These are phyloP conservation scores for Hyles vespertilio DNA, from an alignment of 1,140 invertebrate species.

Conservation along the genomic window DNA sequence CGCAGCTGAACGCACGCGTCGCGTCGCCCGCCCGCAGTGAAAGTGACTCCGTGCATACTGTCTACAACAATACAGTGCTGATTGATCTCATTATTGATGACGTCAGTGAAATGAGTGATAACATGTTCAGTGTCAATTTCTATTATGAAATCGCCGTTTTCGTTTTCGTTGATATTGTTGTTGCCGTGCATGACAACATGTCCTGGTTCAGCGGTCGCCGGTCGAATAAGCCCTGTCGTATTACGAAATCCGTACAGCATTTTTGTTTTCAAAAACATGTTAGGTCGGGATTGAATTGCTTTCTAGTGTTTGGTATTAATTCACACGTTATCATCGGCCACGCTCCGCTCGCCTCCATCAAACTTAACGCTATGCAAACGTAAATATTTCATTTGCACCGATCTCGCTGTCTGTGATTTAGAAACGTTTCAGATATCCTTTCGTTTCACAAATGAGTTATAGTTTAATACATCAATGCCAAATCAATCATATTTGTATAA, in stretches of 20 bases:
- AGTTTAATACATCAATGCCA: slow-evolving; percentile 5
- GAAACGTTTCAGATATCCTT: slow-evolving; percentile 16
- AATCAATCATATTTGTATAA: neutral
- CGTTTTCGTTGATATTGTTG: slow-evolving; percentile 10
- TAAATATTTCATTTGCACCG: slow-evolving; percentile 1
- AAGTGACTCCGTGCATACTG: slow-evolving; percentile 29
- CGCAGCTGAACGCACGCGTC: slow-evolving; percentile 47
- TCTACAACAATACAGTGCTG: slow-evolving; percentile 14
- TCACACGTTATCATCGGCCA: slow-evolving; percentile 39
- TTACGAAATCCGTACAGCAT: slow-evolving; percentile 14
- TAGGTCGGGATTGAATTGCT: slow-evolving; percentile 8
- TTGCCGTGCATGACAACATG: neutral
- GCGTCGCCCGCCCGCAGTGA: slow-evolving; percentile 35
- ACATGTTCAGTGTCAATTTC: neutral
- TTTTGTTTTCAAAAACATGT: slow-evolving; percentile 5
- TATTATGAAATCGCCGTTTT: slow-evolving; percentile 3
- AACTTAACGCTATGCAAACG: slow-evolving; percentile 20
- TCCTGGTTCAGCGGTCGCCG: slow-evolving; percentile 10
- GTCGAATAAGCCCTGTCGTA: slow-evolving; percentile 7
- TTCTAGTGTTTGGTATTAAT: slow-evolving; percentile 32
- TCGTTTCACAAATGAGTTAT: slow-evolving; percentile 10
- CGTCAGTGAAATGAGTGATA: slow-evolving; percentile 1
- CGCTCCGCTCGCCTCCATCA: slow-evolving; percentile 41
- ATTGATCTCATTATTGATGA: slow-evolving; percentile 8
- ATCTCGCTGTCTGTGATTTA: slow-evolving; percentile 1